Evolutionary conservation across 2,113 vertebrate species (phyloP).

Genomic region (Tenebrosternarchus preto): DNA sequence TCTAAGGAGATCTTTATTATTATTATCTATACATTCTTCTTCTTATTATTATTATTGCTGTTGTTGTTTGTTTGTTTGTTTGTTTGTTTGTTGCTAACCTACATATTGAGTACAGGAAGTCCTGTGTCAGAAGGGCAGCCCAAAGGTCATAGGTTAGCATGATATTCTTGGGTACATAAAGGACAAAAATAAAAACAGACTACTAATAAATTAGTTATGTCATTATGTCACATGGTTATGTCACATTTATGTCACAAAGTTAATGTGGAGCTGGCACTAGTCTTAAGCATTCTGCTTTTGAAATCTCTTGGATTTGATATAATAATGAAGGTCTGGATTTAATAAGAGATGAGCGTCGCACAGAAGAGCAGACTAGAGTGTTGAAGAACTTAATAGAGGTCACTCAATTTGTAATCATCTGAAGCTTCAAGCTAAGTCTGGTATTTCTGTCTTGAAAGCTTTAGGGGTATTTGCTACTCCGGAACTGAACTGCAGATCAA

Average conservation of each 20-base stretch:
- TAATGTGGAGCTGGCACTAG: no score
- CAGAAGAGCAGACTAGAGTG: neutral
- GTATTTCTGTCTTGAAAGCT: neutral
- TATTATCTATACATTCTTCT: neutral
- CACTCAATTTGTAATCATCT: neutral
- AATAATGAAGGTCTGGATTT: no score
- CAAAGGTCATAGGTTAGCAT: neutral
- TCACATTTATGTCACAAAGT: no score
- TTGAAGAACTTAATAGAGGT: neutral
- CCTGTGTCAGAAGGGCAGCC: neutral
- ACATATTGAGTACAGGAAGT: neutral
- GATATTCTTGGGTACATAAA: no score
- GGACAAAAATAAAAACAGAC: no score
- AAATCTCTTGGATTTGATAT: no score
- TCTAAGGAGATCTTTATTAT: no score
- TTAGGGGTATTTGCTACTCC: conserved; percentile 16
- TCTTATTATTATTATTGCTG: neutral
- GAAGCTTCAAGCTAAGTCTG: neutral
- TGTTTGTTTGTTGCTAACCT: neutral
- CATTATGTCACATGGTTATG: no score
- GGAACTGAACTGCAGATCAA: neutral
- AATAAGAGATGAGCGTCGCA: no score
- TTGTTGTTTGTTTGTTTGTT: neutral
- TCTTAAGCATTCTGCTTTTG: no score
- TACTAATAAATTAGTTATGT: no score